These are phyloP conservation scores for Tipula lateralis DNA, from an alignment of 2,888 invertebrate genomes.

Conservation along the genomic window DNA sequence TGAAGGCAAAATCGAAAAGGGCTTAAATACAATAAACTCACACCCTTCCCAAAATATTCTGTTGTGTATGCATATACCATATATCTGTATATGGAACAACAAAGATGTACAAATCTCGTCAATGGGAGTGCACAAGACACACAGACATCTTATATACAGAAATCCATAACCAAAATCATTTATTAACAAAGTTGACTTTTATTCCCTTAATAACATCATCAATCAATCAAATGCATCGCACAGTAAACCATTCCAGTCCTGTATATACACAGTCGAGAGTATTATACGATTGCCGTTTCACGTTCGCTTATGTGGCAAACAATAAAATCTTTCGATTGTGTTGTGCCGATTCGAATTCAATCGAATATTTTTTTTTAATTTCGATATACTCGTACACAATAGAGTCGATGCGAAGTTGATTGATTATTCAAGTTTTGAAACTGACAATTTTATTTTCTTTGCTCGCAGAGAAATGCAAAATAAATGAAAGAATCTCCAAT, in stretches of 20 bases:
- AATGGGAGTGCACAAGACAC: not conserved
- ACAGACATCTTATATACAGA: not conserved
- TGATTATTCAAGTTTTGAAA: not conserved
- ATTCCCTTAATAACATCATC: constrained; percentile 19
- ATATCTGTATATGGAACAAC: not conserved
- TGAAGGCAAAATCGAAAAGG: not conserved
- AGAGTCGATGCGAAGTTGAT: not conserved
- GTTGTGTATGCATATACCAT: not conserved
- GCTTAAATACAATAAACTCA: not conserved
- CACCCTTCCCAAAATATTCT: not conserved
- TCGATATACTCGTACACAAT: not conserved
- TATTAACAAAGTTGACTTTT: constrained; percentile 9
- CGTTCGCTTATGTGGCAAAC: not conserved
- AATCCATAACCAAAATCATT: not conserved
- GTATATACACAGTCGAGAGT: not conserved
- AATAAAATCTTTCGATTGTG: not conserved
- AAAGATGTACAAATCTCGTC: not conserved
- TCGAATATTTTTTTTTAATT: not conserved
- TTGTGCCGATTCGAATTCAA: not conserved
- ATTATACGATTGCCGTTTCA: not conserved
- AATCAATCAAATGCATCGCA: constrained; percentile 14
- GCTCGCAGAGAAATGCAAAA: not conserved
- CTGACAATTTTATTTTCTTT: not conserved
- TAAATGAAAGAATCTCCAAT: not conserved
- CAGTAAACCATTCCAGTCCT: not conserved